Evolutionary conservation across 2,113 vertebrate species (phyloP).

Genomic region (Nerophis lumbriciformis): DNA sequence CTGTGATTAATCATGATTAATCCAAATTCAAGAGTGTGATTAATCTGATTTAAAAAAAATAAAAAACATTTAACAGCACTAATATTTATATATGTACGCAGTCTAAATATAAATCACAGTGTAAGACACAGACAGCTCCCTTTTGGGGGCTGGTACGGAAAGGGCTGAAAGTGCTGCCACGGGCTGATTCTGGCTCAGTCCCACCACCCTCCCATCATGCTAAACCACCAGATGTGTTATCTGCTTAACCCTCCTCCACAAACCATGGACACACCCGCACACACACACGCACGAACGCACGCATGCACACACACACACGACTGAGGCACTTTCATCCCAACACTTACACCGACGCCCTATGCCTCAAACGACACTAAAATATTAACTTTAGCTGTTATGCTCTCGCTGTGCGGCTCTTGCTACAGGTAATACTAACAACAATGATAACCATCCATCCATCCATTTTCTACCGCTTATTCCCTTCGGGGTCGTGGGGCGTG

Average conservation of each 20-base stretch:
- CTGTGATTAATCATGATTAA: too few relatives aligned
- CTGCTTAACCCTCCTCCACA: slow-evolving; percentile 32
- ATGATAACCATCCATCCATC: too few relatives aligned
- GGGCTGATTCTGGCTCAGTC: slow-evolving; percentile 76
- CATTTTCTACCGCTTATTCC: too few relatives aligned
- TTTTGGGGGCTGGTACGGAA: slow-evolving; percentile 89
- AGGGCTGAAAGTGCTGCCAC: slow-evolving; percentile 69
- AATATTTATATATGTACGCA: too few relatives aligned
- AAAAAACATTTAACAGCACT: too few relatives aligned
- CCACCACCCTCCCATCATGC: slow-evolving; percentile 13
- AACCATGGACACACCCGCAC: slow-evolving; percentile 11
- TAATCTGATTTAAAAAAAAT: too few relatives aligned
- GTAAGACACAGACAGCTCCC: slow-evolving; percentile 75
- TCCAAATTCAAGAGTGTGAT: too few relatives aligned
- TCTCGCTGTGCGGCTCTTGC: neutral
- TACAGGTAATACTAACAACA: too few relatives aligned
- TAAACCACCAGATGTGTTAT: slow-evolving; percentile 79
- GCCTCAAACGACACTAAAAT: slow-evolving; percentile 66
- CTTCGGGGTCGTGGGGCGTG: too few relatives aligned
- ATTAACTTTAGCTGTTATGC: slow-evolving; percentile 41
- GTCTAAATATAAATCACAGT: too few relatives aligned
- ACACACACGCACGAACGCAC: neutral
- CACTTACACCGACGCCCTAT: slow-evolving; percentile 46
- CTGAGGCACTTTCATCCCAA: slow-evolving; percentile 26
- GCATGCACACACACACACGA: too few relatives aligned